phyloP scores from a whole-genome alignment of 1,140 invertebrate species.

The Drosophila leontia region DNA sequence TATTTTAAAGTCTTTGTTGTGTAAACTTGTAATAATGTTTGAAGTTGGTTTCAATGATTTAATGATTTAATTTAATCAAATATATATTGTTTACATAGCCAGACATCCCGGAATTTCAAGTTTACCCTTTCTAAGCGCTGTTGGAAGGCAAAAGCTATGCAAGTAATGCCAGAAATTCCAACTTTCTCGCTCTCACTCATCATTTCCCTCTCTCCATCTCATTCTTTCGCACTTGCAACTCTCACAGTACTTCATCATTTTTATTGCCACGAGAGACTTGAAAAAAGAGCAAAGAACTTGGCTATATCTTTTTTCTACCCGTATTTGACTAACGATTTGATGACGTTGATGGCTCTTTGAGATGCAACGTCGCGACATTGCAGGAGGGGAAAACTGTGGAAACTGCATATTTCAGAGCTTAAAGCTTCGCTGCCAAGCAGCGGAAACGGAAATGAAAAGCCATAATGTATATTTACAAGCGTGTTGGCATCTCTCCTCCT shows the following conservation, averaged over 20 bases:
- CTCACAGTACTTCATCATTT: slow-evolving; percentile 75
- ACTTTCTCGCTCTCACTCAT: slow-evolving; percentile 7
- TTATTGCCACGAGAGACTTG: slow-evolving; percentile 66
- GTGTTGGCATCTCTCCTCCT: slow-evolving; percentile 36
- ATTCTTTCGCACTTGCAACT: slow-evolving; percentile 52
- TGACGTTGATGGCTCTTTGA: slow-evolving; percentile 75
- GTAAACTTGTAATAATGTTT: not conserved
- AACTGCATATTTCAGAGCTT: slow-evolving; percentile 39
- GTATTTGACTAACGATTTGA: slow-evolving; percentile 80
- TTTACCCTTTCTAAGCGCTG: not conserved
- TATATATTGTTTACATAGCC: not conserved
- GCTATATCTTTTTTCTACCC: slow-evolving; percentile 33
- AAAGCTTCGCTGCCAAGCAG: slow-evolving; percentile 20
- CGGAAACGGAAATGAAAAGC: slow-evolving; percentile 71
- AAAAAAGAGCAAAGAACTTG: slow-evolving; percentile 40
- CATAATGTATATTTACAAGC: slow-evolving; percentile 70
- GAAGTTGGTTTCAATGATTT: not conserved
- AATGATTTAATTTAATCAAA: not conserved
- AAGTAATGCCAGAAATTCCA: slow-evolving; percentile 34
- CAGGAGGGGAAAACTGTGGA: slow-evolving; percentile 12
- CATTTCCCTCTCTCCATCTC: not conserved
- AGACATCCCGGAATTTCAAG: not conserved
- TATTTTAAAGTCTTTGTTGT: not conserved
- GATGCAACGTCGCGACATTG: slow-evolving; percentile 46
- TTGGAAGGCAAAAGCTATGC: slow-evolving; percentile 33